phyloP scores from a whole-genome alignment of 2,797 vertebrate species.

The Alectoris magna region DNA sequence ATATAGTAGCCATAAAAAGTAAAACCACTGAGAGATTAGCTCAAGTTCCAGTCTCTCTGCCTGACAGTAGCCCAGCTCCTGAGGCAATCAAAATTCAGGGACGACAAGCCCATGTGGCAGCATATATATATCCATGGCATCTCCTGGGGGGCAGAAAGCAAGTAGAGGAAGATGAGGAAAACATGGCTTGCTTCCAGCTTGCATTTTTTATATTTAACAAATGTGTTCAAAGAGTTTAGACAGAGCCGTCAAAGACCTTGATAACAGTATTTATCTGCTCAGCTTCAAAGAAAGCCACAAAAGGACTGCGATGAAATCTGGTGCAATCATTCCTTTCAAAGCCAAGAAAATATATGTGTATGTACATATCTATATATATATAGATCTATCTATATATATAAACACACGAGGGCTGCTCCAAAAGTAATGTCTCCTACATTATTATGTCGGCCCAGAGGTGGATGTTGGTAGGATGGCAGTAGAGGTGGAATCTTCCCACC shows the following conservation, averaged over 20 bases:
- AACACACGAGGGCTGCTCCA: neutral
- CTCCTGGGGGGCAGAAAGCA: neutral
- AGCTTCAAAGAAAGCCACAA: slow-evolving; percentile 22
- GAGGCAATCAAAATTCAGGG: neutral
- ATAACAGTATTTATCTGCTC: slow-evolving; percentile 31
- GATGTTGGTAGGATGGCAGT: neutral
- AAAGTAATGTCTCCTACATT: neutral
- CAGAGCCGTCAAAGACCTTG: neutral
- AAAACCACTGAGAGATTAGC: neutral
- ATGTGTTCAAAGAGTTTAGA: slow-evolving; percentile 41
- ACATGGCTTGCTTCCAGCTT: slow-evolving; percentile 14
- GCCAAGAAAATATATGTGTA: neutral
- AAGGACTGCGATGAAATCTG: slow-evolving; percentile 33
- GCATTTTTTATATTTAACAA: slow-evolving; percentile 46
- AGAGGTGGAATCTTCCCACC: neutral
- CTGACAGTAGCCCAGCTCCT: neutral
- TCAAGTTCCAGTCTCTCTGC: neutral
- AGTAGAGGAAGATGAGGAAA: neutral
- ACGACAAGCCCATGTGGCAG: neutral
- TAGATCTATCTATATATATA: neutral
- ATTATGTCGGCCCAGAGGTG: neutral
- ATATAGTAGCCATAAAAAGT: neutral
- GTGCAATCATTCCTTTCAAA: slow-evolving; percentile 32
- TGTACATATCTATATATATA: neutral
- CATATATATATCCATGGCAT: neutral